Percentiles rank a stretch among this genome's conserved stretches.
Evolutionary conservation across 1,140 invertebrate species (phyloP).

Genomic region (Gerris buenoi): DNA sequence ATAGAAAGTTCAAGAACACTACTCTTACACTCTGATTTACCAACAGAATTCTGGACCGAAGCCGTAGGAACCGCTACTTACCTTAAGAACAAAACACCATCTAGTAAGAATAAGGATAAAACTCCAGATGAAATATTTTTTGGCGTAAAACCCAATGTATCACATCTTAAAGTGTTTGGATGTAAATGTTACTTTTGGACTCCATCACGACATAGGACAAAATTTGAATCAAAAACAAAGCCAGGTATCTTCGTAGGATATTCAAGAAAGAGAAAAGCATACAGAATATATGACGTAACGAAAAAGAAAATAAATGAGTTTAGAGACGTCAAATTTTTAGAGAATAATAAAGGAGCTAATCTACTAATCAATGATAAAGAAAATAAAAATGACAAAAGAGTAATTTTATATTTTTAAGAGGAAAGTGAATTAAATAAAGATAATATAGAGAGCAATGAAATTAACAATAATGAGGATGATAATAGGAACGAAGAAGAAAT

Average conservation of each 20-base stretch:
- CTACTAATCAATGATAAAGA: background rate
- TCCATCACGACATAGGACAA: conserved; percentile 17
- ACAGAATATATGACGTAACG: background rate
- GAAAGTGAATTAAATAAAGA: background rate
- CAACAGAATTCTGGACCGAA: conserved; percentile 25
- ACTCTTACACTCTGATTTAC: conserved; percentile 20
- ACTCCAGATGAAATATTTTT: conserved; percentile 26
- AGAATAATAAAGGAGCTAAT: background rate
- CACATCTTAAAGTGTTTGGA: conserved; percentile 26
- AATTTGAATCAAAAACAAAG: conserved; percentile 9
- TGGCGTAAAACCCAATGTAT: conserved; percentile 21
- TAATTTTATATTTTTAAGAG: background rate
- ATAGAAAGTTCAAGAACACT: conserved; percentile 25
- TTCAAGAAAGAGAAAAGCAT: background rate
- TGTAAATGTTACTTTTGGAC: conserved; percentile 21
- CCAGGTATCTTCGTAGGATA: conserved; percentile 2
- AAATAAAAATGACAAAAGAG: background rate
- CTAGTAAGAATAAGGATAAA: conserved; percentile 8
- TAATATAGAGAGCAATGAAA: background rate
- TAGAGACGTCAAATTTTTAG: background rate
- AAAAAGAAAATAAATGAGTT: background rate
- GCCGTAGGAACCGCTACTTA: conserved; percentile 21
- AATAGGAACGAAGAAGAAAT: background rate
- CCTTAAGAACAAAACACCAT: conserved; percentile 22
- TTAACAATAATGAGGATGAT: background rate